These are phyloP conservation scores for Maconellicoccus hirsutus DNA, from an alignment of 1,140 invertebrate genomes.

Conservation along the genomic window DNA sequence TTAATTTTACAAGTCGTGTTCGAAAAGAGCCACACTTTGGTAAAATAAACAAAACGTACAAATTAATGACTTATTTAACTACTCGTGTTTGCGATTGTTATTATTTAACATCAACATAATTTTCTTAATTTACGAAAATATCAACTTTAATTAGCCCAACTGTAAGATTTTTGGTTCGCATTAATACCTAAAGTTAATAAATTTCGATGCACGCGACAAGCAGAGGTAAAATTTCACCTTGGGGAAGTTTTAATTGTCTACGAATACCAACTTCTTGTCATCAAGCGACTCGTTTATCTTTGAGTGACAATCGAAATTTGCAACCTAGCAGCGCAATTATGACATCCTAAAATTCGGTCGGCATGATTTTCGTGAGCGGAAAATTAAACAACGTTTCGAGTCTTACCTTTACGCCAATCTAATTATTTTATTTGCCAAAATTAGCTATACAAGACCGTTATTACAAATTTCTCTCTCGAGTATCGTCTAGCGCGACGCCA, in stretches of 20 bases:
- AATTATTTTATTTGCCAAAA: conserved; percentile 1
- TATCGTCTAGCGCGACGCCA: neutral
- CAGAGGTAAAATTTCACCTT: neutral
- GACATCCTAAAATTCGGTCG: conserved; percentile 2
- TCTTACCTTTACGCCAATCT: neutral
- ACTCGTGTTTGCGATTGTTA: neutral
- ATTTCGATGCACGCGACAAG: neutral
- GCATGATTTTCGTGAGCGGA: neutral
- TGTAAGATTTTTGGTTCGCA: conserved; percentile 3
- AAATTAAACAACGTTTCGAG: neutral
- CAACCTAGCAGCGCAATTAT: neutral
- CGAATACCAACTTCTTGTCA: neutral
- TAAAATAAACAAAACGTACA: neutral
- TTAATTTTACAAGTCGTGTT: neutral
- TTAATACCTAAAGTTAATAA: neutral
- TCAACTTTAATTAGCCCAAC: neutral
- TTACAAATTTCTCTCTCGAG: neutral
- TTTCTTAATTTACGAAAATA: neutral
- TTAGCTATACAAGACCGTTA: neutral
- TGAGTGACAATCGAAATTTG: neutral
- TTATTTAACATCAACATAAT: neutral
- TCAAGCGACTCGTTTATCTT: neutral
- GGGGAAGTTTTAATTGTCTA: neutral
- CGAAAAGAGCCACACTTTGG: neutral
- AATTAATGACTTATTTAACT: neutral